Evolutionary conservation across 2,113 vertebrate species (phyloP).

Genomic region (Glareola pratincola): DNA sequence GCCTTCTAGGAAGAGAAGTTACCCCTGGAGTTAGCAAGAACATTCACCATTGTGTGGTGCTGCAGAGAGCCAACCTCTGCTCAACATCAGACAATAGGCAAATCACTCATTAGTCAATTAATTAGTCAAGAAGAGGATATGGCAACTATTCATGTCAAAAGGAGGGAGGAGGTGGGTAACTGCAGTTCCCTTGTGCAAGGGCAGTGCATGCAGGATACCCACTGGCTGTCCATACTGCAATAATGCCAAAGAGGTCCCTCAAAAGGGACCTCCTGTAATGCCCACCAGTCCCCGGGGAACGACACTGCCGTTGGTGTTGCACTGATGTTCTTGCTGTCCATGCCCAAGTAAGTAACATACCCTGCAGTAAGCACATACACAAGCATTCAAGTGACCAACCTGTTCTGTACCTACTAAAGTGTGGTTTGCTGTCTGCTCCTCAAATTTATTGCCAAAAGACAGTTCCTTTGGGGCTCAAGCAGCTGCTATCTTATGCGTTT

Average conservation of each 20-base stretch:
- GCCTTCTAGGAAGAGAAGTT: not conserved
- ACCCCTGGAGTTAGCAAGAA: not conserved
- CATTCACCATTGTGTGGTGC: not conserved
- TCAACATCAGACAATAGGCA: not conserved
- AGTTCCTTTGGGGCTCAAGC: slow-evolving; percentile 3
- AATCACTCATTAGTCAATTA: not conserved
- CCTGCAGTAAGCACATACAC: not conserved
- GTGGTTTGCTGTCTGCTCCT: not conserved
- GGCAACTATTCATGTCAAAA: not conserved
- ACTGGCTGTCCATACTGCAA: not conserved
- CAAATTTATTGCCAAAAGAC: not conserved
- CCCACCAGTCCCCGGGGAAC: not conserved
- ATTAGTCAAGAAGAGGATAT: not conserved
- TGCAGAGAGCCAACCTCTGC: not conserved
- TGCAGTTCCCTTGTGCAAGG: not conserved
- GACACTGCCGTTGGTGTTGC: not conserved
- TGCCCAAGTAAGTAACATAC: not conserved
- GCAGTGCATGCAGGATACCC: not conserved
- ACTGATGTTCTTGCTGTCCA: not conserved
- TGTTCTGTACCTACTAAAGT: not conserved
- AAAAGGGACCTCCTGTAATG: not conserved
- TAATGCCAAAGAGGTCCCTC: not conserved
- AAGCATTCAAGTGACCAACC: not conserved
- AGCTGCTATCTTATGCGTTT: slow-evolving; percentile 4
- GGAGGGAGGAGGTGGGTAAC: not conserved